Evolutionary conservation across 2,888 invertebrate genomes (phyloP).

Genomic region (Tribolium freemani): DNA sequence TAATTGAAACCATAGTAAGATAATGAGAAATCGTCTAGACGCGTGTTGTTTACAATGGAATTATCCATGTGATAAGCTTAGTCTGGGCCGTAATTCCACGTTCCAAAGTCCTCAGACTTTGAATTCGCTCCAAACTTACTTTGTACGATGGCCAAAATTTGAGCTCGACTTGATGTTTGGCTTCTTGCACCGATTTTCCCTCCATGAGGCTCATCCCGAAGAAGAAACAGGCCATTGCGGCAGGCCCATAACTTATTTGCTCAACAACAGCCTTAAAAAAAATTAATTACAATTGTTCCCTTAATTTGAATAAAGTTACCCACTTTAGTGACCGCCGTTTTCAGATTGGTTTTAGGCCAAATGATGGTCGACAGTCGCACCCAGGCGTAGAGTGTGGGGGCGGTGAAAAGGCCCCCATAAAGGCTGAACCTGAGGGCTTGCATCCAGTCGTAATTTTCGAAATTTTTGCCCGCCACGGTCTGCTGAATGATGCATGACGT

Average conservation of each 20-base stretch:
- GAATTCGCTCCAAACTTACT: slow-evolving; percentile 58
- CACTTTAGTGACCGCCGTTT: slow-evolving; percentile 82
- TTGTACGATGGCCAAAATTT: slow-evolving; percentile 75
- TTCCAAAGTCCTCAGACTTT: not conserved
- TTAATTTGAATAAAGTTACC: slow-evolving; percentile 41
- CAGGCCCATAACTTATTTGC: slow-evolving; percentile 74
- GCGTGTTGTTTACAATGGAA: not conserved
- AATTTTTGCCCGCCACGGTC: slow-evolving; percentile 75
- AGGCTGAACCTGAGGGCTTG: slow-evolving; percentile 81
- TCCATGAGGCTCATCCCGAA: slow-evolving; percentile 74
- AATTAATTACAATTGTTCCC: not conserved
- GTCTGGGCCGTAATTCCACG: not conserved
- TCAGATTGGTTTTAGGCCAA: slow-evolving; percentile 81
- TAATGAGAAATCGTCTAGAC: not conserved
- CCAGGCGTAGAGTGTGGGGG: slow-evolving; percentile 87
- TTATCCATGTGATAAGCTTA: slow-evolving; percentile 8
- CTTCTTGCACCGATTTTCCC: slow-evolving; percentile 69
- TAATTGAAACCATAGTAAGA: not conserved
- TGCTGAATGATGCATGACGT: slow-evolving; percentile 81
- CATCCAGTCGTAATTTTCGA: slow-evolving; percentile 79
- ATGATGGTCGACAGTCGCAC: slow-evolving; percentile 80
- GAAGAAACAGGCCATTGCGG: slow-evolving; percentile 73
- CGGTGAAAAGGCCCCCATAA: slow-evolving; percentile 86
- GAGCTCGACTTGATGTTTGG: slow-evolving; percentile 69
- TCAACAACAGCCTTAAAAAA: slow-evolving; percentile 69